phyloP scores from a whole-genome alignment of 2,113 vertebrate genomes.

The Psilopsiagon aymara region DNA sequence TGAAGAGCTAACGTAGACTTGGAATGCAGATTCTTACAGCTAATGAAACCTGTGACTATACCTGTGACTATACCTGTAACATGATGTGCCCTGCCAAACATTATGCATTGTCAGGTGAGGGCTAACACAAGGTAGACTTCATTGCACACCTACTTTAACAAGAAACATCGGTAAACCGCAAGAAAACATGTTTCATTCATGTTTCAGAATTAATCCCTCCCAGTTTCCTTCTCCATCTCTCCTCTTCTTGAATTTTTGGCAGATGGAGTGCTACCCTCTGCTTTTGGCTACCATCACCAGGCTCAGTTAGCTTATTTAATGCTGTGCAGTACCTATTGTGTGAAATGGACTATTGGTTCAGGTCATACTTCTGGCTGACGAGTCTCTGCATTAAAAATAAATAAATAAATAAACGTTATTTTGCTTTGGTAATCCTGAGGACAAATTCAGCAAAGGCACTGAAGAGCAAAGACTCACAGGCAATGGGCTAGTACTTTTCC shows the following conservation, averaged over 20 bases:
- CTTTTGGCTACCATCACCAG: accelerated
- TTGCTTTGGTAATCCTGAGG: neutral
- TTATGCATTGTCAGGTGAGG: neutral
- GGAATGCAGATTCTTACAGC: neutral
- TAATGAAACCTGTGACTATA: neutral
- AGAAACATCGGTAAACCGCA: neutral
- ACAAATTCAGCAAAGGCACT: neutral
- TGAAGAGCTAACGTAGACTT: neutral
- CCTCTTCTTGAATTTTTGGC: neutral
- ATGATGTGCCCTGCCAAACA: neutral
- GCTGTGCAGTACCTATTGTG: neutral
- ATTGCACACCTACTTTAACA: neutral
- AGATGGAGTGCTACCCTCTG: neutral
- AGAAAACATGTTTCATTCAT: neutral
- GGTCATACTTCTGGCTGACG: neutral
- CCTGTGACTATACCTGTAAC: neutral
- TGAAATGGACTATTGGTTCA: neutral
- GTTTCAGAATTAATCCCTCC: neutral
- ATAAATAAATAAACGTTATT: neutral
- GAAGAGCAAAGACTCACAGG: neutral
- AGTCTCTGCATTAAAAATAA: neutral
- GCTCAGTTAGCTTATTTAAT: neutral
- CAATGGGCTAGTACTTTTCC: accelerated
- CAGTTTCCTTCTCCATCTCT: neutral
- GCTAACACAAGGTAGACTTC: neutral